phyloP scores from a whole-genome alignment of 2,113 vertebrate genomes.

The Pseudopipra pipra region DNA sequence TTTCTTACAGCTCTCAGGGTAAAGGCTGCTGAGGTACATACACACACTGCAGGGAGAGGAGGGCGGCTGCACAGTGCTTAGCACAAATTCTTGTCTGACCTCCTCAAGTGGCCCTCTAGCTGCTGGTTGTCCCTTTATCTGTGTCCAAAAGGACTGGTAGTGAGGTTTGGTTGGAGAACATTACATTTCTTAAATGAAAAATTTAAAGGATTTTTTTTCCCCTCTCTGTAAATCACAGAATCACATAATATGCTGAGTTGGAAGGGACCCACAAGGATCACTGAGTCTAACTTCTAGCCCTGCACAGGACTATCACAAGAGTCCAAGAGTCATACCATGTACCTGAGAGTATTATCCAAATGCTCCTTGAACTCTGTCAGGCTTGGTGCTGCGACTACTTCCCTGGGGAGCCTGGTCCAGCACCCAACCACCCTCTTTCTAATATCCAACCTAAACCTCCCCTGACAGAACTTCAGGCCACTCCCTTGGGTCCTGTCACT shows the following conservation, averaged over 20 bases:
- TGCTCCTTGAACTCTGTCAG: neutral
- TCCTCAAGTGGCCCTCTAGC: neutral
- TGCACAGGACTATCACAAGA: neutral
- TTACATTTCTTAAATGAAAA: neutral
- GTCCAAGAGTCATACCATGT: neutral
- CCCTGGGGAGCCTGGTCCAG: neutral
- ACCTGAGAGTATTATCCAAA: neutral
- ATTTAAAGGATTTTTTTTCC: neutral
- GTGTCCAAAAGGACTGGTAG: neutral
- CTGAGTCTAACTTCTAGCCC: neutral
- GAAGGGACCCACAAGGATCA: neutral
- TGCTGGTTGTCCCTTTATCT: neutral
- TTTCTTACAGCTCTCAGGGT: neutral
- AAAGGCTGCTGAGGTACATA: neutral
- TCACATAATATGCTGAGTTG: neutral
- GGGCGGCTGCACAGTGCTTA: accelerated
- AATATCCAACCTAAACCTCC: neutral
- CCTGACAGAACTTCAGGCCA: neutral
- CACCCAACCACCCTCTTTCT: neutral
- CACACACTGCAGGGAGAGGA: neutral
- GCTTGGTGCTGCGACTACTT: neutral
- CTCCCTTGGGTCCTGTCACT: neutral
- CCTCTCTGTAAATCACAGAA: neutral
- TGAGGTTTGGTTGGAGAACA: neutral
- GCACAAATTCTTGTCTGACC: neutral